phyloP scores from a whole-genome alignment of 2,113 vertebrate genomes.

The Lepus americanus region DNA sequence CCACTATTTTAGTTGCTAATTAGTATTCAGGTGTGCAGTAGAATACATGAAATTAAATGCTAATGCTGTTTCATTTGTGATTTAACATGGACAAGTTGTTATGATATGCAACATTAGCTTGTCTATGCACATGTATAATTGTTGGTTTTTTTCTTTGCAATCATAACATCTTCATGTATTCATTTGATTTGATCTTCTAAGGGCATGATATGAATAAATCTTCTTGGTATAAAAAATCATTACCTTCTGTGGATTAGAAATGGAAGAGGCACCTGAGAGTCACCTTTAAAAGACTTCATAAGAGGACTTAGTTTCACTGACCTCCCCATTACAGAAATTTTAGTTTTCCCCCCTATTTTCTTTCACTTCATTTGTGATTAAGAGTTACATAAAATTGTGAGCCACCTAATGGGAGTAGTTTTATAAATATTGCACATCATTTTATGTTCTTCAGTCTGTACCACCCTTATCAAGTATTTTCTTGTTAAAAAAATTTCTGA shows the following conservation, averaged over 20 bases:
- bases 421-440: slow-evolving; percentile 77
- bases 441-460: slow-evolving; percentile 86
- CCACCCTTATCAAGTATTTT: slow-evolving; percentile 85
- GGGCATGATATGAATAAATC: slow-evolving; percentile 56
- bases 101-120: not conserved
- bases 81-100: slow-evolving; percentile 58
- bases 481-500: slow-evolving; percentile 85
- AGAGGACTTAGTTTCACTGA: slow-evolving; percentile 78
- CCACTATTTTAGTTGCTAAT: slow-evolving; percentile 72
- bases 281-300: slow-evolving; percentile 59
- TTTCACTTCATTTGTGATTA: slow-evolving; percentile 79
- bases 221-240: slow-evolving; percentile 53
- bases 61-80: slow-evolving; percentile 68
- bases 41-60: slow-evolving; percentile 68
- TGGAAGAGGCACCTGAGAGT: slow-evolving; percentile 57
- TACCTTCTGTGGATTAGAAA: slow-evolving; percentile 55
- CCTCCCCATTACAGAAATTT: slow-evolving; percentile 64
- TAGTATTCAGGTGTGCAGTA: slow-evolving; percentile 67
- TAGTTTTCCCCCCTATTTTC: slow-evolving; percentile 78
- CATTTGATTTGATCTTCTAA: slow-evolving; percentile 64
- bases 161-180: slow-evolving; percentile 62
- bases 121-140: slow-evolving; percentile 7
- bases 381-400: slow-evolving; percentile 79
- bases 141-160: slow-evolving; percentile 49
- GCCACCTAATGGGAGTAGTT: slow-evolving; percentile 71